Evolutionary conservation across 1,140 invertebrate genomes (phyloP).

Genomic region (Geopemphigus sp.): DNA sequence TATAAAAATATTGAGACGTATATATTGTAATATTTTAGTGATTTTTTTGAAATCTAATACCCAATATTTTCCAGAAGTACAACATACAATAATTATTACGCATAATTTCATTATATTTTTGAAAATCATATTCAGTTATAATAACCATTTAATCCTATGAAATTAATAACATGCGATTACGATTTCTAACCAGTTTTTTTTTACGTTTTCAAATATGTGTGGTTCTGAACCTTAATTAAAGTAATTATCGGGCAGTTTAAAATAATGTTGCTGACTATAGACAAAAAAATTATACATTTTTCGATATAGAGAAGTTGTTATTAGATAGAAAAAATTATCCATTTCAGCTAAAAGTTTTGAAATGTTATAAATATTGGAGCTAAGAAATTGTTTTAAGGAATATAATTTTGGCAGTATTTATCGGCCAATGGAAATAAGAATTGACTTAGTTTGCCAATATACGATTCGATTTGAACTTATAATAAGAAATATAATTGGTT

Average conservation of each 20-base stretch:
- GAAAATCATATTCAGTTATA: too few species aligned
- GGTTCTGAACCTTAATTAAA: neutral
- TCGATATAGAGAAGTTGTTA: neutral
- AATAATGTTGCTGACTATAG: neutral
- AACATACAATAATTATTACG: too few species aligned
- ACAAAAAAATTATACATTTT: neutral
- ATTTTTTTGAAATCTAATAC: too few species aligned
- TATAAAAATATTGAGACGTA: too few species aligned
- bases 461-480: too few species aligned
- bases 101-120: too few species aligned
- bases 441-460: neutral
- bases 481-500: too few species aligned
- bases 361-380: neutral
- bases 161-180: neutral
- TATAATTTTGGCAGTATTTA: neutral
- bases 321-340: neutral
- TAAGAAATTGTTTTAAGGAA: neutral
- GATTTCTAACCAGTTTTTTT: neutral
- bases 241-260: neutral
- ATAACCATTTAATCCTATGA: too few species aligned
- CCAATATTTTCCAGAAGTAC: too few species aligned
- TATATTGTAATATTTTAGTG: too few species aligned
- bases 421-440: neutral
- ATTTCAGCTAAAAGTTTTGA: neutral
- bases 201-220: neutral